Conservation (phyloP, 1,140 invertebrate genomes). For the Hormaphis cornu region DNA sequence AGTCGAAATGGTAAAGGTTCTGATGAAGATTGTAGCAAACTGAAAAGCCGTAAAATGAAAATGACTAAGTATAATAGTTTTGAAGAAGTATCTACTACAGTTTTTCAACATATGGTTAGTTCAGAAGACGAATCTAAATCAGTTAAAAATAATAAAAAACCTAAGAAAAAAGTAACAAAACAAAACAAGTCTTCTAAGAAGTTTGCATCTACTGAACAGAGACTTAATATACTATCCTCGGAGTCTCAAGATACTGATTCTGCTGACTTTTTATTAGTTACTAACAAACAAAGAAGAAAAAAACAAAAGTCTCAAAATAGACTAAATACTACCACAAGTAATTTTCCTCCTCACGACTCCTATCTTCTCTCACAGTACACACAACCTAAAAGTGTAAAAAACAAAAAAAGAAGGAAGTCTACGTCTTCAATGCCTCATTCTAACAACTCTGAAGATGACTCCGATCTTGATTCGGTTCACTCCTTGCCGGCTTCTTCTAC, state of each 20-base stretch:
- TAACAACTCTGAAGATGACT: slow-evolving; percentile 62
- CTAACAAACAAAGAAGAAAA: slow-evolving; percentile 26
- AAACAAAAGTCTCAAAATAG: slow-evolving; percentile 30
- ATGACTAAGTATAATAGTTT: slow-evolving; percentile 27
- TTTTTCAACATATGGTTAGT: slow-evolving; percentile 27
- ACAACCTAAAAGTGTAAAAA: slow-evolving; percentile 28
- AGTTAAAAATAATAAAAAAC: slow-evolving; percentile 20
- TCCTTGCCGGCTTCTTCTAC: slow-evolving; percentile 56
- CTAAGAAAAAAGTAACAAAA: slow-evolving; percentile 20
- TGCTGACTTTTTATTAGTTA: slow-evolving; percentile 19
- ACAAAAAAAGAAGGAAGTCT: slow-evolving; percentile 43
- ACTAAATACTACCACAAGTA: slow-evolving; percentile 13
- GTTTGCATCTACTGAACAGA: slow-evolving; percentile 25
- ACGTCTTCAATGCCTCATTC: slow-evolving; percentile 54
- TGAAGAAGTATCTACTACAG: slow-evolving; percentile 25
- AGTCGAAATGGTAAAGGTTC: slow-evolving; percentile 26
- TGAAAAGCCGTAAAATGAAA: slow-evolving; percentile 14
- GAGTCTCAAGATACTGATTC: slow-evolving; percentile 25
- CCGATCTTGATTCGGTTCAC: slow-evolving; percentile 61
- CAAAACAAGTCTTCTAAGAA: slow-evolving; percentile 18
- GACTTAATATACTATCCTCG: slow-evolving; percentile 19
- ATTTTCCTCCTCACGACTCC: slow-evolving; percentile 27
- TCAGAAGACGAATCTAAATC: slow-evolving; percentile 26
- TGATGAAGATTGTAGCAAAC: slow-evolving; percentile 13
- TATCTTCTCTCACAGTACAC: slow-evolving; percentile 23